Evolutionary conservation across 2,888 invertebrate genomes (phyloP).

Genomic region (Bombyx huttoni): DNA sequence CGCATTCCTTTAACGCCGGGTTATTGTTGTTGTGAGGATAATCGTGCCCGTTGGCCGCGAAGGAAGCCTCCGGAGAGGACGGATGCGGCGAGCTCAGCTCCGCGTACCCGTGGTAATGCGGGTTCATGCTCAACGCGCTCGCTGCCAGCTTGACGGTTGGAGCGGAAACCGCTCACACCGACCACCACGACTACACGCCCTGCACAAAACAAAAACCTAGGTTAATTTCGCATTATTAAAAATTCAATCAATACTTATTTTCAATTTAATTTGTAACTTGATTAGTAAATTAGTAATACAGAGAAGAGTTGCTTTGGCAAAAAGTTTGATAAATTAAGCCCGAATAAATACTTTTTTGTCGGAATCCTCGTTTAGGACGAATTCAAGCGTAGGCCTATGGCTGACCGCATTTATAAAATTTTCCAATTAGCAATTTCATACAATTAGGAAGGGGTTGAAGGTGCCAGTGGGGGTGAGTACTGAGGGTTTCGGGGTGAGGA

Average conservation of each 20-base stretch:
- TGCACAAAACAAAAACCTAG: slow-evolving; percentile 23
- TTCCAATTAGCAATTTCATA: slow-evolving; percentile 73
- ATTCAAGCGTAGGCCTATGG: slow-evolving; percentile 49
- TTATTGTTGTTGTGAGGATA: slow-evolving; percentile 75
- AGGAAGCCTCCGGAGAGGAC: slow-evolving; percentile 81
- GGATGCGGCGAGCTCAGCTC: slow-evolving; percentile 85
- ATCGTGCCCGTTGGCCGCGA: slow-evolving; percentile 74
- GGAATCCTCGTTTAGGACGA: slow-evolving; percentile 27
- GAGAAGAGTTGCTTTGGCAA: background rate
- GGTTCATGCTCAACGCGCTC: slow-evolving; percentile 91
- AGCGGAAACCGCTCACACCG: slow-evolving; percentile 65
- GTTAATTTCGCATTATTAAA: background rate
- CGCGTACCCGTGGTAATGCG: slow-evolving; percentile 89
- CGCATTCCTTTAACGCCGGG: slow-evolving; percentile 82
- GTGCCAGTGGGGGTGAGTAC: slow-evolving; percentile 27
- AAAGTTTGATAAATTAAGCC: background rate
- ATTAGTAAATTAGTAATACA: background rate
- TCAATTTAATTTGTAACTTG: too few species aligned
- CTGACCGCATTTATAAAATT: slow-evolving; percentile 69
- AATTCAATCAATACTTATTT: too few species aligned
- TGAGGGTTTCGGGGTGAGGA: slow-evolving; percentile 30
- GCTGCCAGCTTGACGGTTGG: slow-evolving; percentile 88
- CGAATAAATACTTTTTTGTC: slow-evolving; percentile 24
- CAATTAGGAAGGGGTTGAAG: slow-evolving; percentile 59
- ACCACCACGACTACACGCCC: slow-evolving; percentile 69